Evolutionary conservation across 2,113 vertebrate species (phyloP), one percentile per base, ranked within the genome.

Genomic region (Polyodon spathula): DNA sequence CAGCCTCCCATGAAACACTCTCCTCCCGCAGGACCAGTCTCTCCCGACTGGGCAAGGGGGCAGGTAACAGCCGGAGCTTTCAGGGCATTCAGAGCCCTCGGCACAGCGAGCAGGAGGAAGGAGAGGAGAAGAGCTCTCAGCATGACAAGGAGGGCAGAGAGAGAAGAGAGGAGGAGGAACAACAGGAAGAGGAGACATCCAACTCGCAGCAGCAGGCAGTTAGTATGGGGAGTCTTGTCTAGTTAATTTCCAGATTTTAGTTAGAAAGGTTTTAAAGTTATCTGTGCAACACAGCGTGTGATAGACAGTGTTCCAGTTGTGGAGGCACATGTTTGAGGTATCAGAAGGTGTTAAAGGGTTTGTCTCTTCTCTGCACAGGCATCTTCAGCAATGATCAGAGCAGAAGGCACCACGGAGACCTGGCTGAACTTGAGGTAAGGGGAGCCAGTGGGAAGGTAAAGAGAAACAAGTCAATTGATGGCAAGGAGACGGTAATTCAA

Each of bases 71-170:
- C 43, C 6, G 8, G 43, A 44, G 43, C 8, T n/a, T n/a, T n/a
- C n/a, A n/a, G n/a, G n/a, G n/a, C n/a, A n/a, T n/a, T n/a, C n/a
- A n/a, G n/a, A n/a, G n/a, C n/a, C n/a, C n/a, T n/a, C n/a, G n/a
- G n/a, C 6, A 44, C 6, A 6, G 6, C 6, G 43, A 44, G 43
- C 6, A 44, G 8, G 43, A 44, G 6, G 43, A 44, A 44, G 43
- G 6, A 44, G 43, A 44, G 43, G 43, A n/a, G n/a, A n/a, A n/a
- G n/a, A n/a, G n/a, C n/a, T n/a, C n/a, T 27, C 69, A 72, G 50
- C 65, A 70, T 63, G 73, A 58, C 64, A 76, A 72, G 56, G 79
- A 78, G 67, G n/a, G n/a, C n/a, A 81, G 79, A 0, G 82, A 81
- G 37, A 57, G 54, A 61, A 40, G 70, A 66, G 80, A 82, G 62